A percentile compares a stretch with the other conserved stretches of the same genome.
Conservation (phyloP, 2,113 vertebrate genomes). For the Solenodon paradoxus region DNA sequence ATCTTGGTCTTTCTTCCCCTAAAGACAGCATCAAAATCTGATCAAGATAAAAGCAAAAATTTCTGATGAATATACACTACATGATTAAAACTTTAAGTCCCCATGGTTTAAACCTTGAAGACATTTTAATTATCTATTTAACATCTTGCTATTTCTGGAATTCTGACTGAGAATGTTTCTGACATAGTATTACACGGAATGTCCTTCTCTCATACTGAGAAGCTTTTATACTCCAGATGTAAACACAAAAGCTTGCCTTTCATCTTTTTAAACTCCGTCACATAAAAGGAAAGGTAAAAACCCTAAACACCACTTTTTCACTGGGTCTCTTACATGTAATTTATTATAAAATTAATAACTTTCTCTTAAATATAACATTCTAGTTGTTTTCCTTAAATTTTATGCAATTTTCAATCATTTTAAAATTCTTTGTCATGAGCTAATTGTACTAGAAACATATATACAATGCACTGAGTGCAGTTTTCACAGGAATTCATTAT, state of each 20-base stretch:
- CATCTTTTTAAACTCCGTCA: slow-evolving; percentile 79
- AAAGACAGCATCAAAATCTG: slow-evolving; percentile 80
- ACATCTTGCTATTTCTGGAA: slow-evolving; percentile 84
- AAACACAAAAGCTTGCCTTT: slow-evolving; percentile 83
- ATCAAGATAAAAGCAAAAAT: slow-evolving; percentile 82
- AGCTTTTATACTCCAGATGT: slow-evolving; percentile 82
- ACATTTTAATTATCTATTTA: slow-evolving; percentile 87
- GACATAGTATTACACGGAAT: slow-evolving; percentile 82
- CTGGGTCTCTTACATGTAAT: slow-evolving; percentile 40
- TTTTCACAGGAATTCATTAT: neutral
- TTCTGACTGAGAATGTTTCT: slow-evolving; percentile 82
- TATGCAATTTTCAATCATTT: neutral
- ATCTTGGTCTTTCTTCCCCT: slow-evolving; percentile 71
- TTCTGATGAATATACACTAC: slow-evolving; percentile 82
- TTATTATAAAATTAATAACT: slow-evolving; percentile 39
- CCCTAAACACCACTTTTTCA: slow-evolving; percentile 71
- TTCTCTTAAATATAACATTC: slow-evolving; percentile 32
- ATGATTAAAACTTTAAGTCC: slow-evolving; percentile 83
- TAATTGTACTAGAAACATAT: neutral
- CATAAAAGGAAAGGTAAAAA: slow-evolving; percentile 79
- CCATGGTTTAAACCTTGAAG: slow-evolving; percentile 83
- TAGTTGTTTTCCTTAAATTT: neutral
- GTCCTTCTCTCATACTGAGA: slow-evolving; percentile 79
- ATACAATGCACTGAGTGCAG: neutral
- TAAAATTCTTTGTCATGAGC: neutral